These are phyloP conservation scores for Setophaga petechia DNA, from an alignment of 2,113 vertebrate species.

Conservation along the genomic window DNA sequence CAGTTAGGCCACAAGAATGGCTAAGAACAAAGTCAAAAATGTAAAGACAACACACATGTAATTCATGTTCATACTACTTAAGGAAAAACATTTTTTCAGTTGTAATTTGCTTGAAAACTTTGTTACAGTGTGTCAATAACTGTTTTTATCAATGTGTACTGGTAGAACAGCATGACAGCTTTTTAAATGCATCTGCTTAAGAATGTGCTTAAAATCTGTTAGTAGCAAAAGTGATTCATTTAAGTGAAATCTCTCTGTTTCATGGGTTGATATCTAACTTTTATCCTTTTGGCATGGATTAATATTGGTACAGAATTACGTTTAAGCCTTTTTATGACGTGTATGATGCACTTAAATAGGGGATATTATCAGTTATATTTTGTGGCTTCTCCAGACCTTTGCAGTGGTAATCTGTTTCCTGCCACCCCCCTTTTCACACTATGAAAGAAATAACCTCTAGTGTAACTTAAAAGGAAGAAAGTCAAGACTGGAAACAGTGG, in stretches of 20 bases:
- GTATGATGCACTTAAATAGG: neutral
- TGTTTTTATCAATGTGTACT: neutral
- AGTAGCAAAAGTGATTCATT: neutral
- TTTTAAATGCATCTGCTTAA: neutral
- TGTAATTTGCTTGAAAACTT: neutral
- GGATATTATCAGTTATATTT: neutral
- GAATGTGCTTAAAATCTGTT: neutral
- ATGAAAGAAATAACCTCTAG: neutral
- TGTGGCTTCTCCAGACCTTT: neutral
- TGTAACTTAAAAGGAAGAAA: neutral
- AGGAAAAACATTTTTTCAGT: neutral
- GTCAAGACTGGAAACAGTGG: neutral
- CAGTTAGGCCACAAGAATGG: neutral
- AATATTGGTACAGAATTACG: neutral
- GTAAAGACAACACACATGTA: neutral
- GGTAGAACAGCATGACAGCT: neutral
- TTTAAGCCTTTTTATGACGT: neutral
- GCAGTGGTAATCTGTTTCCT: neutral
- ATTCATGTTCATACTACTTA: neutral
- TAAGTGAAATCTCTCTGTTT: neutral
- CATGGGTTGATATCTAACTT: neutral
- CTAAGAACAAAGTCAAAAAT: neutral
- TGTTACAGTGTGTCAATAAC: neutral
- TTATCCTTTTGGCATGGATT: neutral
- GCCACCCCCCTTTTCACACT: fast-evolving